Percentiles rank a stretch among this genome's conserved stretches.
phyloP scores from a whole-genome alignment of 2,113 vertebrate genomes.

The Arizona elegans region DNA sequence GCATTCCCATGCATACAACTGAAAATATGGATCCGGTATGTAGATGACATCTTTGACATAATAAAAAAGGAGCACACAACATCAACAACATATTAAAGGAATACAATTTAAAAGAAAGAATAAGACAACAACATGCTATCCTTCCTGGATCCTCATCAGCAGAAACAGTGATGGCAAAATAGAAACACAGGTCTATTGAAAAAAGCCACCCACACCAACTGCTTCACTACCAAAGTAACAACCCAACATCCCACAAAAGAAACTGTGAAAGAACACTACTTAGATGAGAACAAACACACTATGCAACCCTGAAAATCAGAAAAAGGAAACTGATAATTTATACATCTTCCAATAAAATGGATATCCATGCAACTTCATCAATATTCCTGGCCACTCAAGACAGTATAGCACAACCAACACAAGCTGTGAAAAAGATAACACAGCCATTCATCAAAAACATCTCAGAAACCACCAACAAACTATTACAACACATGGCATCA shows the following conservation, averaged over 20 bases:
- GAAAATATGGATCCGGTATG: background rate
- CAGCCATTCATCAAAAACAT: background rate
- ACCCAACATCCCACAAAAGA: background rate
- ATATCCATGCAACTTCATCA: background rate
- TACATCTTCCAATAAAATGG: background rate
- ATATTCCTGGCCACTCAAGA: background rate
- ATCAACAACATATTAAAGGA: background rate
- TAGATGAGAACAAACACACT: background rate
- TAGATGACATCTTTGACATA: background rate
- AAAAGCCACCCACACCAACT: background rate
- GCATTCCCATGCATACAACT: background rate
- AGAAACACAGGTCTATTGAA: background rate
- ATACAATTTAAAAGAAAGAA: background rate
- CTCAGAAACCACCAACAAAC: background rate
- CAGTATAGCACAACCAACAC: background rate
- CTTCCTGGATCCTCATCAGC: background rate
- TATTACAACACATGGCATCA: background rate
- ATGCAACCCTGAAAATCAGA: background rate
- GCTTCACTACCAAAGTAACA: background rate
- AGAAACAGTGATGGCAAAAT: background rate
- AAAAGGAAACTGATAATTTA: background rate
- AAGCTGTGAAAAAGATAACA: background rate
- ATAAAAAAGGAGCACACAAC: background rate
- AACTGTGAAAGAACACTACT: background rate
- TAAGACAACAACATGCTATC: background rate